phyloP scores from a whole-genome alignment of 2,113 vertebrate species.

The Neoarius graeffei region DNA sequence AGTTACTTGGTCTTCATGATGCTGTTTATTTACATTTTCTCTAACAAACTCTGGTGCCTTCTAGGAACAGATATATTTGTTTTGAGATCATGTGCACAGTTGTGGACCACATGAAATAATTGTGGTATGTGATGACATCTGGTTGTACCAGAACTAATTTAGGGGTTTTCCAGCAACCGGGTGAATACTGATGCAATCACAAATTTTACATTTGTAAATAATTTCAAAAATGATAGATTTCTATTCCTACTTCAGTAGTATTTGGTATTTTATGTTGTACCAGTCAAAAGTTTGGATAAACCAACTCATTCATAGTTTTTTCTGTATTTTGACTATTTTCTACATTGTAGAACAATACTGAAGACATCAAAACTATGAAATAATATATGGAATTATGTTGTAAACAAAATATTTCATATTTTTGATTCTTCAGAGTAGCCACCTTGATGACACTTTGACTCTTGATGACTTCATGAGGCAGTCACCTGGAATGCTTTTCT shows the following conservation, averaged over 20 bases:
- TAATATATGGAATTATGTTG: too few relatives aligned
- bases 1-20: background rate
- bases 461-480: too few relatives aligned
- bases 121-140: background rate
- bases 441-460: too few relatives aligned
- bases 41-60: background rate
- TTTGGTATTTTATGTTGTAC: background rate
- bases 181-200: background rate
- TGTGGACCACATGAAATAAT: too few relatives aligned
- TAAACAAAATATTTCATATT: too few relatives aligned
- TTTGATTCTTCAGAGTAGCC: too few relatives aligned
- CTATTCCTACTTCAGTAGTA: background rate
- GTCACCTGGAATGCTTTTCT: too few relatives aligned
- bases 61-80: background rate
- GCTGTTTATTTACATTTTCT: background rate
- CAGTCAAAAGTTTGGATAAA: too few relatives aligned
- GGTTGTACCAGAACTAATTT: background rate
- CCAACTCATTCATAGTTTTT: too few relatives aligned
- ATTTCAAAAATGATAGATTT: background rate
- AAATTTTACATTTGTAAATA: background rate
- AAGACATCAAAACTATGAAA: too few relatives aligned
- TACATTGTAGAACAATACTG: too few relatives aligned
- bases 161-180: background rate
- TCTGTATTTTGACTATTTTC: too few relatives aligned
- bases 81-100: background rate